phyloP scores from a whole-genome alignment of 37 sponge, comb jelly and placozoan genomes.

The Eunapius fragilis region DNA sequence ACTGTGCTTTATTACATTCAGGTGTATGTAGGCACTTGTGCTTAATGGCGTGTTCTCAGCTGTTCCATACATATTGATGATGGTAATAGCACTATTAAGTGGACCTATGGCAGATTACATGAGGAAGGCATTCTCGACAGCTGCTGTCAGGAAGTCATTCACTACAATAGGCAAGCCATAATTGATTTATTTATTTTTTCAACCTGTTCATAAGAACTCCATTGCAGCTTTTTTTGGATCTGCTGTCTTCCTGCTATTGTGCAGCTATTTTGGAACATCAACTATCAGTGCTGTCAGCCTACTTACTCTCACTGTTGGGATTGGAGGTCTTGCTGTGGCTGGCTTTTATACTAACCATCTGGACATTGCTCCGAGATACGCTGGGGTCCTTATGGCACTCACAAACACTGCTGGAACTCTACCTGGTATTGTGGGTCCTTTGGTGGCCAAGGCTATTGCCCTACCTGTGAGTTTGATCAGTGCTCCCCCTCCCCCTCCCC shows the following conservation, averaged over 20 bases:
- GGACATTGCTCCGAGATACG: slow-evolving; percentile 84
- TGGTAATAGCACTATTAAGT: slow-evolving; percentile 20
- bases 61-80: slow-evolving; percentile 62
- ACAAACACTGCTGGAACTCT: slow-evolving; percentile 80
- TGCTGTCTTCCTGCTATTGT: slow-evolving; percentile 68
- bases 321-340: slow-evolving; percentile 45
- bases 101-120: slow-evolving; percentile 77
- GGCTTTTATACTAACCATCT: slow-evolving; percentile 78
- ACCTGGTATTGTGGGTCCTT: slow-evolving; percentile 84
- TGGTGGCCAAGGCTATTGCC: slow-evolving; percentile 77
- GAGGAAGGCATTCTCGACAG: slow-evolving; percentile 59
- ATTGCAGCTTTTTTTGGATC: slow-evolving; percentile 47
- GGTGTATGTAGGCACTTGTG: slow-evolving; percentile 24
- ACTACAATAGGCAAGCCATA: slow-evolving; percentile 26
- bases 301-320: slow-evolving; percentile 66
- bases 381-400: slow-evolving; percentile 93
- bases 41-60: slow-evolving; percentile 81
- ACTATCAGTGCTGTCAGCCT: slow-evolving; percentile 41
- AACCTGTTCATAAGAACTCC: no score
- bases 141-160: slow-evolving; percentile 65
- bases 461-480: background rate
- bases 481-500: no score
- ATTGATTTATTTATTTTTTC: background rate
- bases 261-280: slow-evolving; percentile 75
- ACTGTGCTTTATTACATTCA: background rate